These are phyloP conservation scores for Thamnaconus septentrionalis DNA, from an alignment of 2,113 vertebrate genomes.

Conservation along the genomic window DNA sequence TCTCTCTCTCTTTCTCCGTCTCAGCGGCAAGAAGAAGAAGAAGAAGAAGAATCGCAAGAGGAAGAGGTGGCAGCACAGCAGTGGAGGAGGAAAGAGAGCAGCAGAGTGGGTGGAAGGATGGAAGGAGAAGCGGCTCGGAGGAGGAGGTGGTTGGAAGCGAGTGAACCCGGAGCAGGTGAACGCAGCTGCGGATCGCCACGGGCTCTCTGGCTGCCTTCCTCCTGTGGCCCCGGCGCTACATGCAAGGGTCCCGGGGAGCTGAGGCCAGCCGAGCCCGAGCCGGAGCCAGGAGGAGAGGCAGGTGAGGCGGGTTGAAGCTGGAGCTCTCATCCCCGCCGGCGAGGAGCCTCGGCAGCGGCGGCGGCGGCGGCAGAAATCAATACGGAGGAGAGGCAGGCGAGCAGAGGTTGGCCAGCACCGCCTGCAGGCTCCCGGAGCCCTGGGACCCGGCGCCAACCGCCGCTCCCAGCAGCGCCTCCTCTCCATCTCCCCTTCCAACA, in stretches of 20 bases:
- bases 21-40: slow-evolving; percentile 63
- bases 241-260: slow-evolving; percentile 67
- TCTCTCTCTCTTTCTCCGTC: slow-evolving; percentile 59
- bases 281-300: slow-evolving; percentile 74
- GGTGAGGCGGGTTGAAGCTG: slow-evolving; percentile 69
- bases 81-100: slow-evolving; percentile 64
- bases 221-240: slow-evolving; percentile 59
- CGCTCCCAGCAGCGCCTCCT: slow-evolving; percentile 62
- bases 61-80: slow-evolving; percentile 43
- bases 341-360: slow-evolving; percentile 69
- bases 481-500: slow-evolving; percentile 59
- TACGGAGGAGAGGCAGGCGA: slow-evolving; percentile 76
- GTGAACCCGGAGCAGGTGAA: slow-evolving; percentile 78
- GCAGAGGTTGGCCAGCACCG: slow-evolving; percentile 78
- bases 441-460: slow-evolving; percentile 69
- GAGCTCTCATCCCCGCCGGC: slow-evolving; percentile 74
- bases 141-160: slow-evolving; percentile 69
- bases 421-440: slow-evolving; percentile 72
- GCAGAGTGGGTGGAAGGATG: slow-evolving; percentile 69
- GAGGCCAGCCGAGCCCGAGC: slow-evolving; percentile 68
- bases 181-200: slow-evolving; percentile 79
- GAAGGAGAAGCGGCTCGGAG: slow-evolving; percentile 59
- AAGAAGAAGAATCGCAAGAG: slow-evolving; percentile 47
- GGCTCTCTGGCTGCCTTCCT: slow-evolving; percentile 74
- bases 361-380: slow-evolving; percentile 78